Percentiles rank a stretch among this genome's conserved stretches.
phyloP scores from a whole-genome alignment of 2,113 vertebrate genomes.

The Opisthocomus hoazin region DNA sequence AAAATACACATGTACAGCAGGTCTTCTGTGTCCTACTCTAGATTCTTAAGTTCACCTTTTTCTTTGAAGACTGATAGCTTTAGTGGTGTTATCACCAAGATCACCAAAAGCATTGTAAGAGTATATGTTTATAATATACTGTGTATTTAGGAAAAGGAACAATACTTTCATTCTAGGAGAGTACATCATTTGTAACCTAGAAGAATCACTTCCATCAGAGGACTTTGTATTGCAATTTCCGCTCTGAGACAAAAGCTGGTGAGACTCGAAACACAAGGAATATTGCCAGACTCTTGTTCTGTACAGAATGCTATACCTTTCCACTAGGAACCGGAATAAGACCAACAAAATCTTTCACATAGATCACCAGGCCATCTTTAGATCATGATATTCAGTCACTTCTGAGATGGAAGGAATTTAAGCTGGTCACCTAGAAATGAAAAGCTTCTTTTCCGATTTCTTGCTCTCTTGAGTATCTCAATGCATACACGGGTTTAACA shows the following conservation, averaged over 20 bases:
- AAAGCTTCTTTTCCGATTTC: background rate
- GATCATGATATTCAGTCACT: background rate
- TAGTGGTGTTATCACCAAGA: background rate
- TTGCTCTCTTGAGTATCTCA: background rate
- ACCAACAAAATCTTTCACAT: background rate
- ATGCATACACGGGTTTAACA: background rate
- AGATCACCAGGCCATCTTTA: background rate
- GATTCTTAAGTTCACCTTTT: background rate
- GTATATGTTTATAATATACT: background rate
- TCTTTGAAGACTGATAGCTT: background rate
- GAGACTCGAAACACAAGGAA: background rate
- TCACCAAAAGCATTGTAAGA: background rate
- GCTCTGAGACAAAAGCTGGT: background rate
- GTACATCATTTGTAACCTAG: background rate
- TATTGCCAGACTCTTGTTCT: background rate
- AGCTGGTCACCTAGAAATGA: background rate
- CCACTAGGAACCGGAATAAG: background rate
- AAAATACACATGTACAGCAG: background rate
- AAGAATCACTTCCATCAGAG: background rate
- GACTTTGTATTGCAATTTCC: background rate
- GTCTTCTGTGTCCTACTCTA: rapidly evolving
- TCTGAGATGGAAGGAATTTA: background rate
- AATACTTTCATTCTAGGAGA: background rate
- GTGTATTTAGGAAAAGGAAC: background rate
- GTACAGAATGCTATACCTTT: background rate